Evolutionary conservation across 2,113 vertebrate genomes (phyloP).

Genomic region (Tylochromis polylepis): DNA sequence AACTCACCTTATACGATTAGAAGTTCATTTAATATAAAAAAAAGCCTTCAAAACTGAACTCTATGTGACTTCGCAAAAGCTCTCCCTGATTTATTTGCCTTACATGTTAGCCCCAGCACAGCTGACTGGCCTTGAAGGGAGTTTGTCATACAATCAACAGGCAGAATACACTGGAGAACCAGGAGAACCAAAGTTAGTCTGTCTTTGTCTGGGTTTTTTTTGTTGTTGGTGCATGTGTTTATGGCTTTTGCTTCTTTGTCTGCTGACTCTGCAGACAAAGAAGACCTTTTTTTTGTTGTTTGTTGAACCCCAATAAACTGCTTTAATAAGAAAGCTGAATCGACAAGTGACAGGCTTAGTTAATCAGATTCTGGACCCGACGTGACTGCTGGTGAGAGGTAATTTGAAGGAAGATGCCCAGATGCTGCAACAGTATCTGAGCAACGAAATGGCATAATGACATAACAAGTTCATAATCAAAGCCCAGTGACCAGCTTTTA

Average conservation of each 20-base stretch:
- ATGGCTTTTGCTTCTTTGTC: background rate
- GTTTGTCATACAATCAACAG: no score
- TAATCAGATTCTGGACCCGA: background rate
- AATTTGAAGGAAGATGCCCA: constrained; percentile 3
- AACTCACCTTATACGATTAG: background rate
- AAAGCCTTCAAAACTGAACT: no score
- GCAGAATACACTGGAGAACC: background rate
- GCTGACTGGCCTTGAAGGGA: no score
- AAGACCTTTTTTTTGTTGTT: background rate
- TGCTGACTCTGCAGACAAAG: background rate
- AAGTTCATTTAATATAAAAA: no score
- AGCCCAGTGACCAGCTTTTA: constrained; percentile 44
- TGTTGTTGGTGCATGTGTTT: background rate
- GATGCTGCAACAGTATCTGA: constrained; percentile 15
- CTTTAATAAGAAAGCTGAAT: background rate
- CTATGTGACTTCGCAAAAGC: no score
- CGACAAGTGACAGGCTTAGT: background rate
- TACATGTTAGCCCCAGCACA: no score
- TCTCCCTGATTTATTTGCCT: background rate
- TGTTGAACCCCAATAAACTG: background rate
- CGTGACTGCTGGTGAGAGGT: background rate
- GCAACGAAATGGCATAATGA: constrained; percentile 41
- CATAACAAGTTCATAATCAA: constrained; percentile 63
- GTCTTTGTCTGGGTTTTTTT: background rate
- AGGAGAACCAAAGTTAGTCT: background rate